Conservation (phyloP, 1,140 invertebrate genomes). For the Spodoptera litura region DNA sequence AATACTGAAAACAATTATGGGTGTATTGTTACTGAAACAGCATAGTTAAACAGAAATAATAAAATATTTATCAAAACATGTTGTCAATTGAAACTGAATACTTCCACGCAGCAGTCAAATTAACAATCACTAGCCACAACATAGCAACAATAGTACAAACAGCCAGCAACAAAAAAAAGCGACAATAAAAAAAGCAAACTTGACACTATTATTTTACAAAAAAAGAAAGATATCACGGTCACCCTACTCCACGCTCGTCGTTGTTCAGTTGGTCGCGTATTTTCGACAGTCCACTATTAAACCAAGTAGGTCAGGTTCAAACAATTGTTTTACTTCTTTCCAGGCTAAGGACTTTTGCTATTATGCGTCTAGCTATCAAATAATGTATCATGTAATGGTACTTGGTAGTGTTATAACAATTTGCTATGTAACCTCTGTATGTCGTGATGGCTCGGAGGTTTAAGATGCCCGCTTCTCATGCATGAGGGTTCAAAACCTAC, state of each 20-base stretch:
- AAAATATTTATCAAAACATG: too few species aligned
- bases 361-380: slow-evolving; percentile 9
- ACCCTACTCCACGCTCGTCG: neutral
- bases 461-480: too few species aligned
- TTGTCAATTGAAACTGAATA: too few species aligned
- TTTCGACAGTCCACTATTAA: slow-evolving; percentile 24
- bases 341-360: slow-evolving; percentile 21
- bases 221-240: neutral
- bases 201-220: neutral
- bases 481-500: too few species aligned
- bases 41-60: too few species aligned
- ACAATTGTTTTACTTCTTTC: slow-evolving; percentile 20
- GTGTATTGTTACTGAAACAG: too few species aligned
- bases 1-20: too few species aligned
- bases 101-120: too few species aligned
- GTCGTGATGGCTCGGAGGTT: too few species aligned
- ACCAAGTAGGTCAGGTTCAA: slow-evolving; percentile 26
- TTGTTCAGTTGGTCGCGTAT: slow-evolving; percentile 2
- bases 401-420: neutral
- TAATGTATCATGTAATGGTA: neutral
- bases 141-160: neutral
- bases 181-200: neutral
- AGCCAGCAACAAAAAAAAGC: too few species aligned
- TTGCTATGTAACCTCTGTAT: neutral
- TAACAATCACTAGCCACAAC: too few species aligned